Evolutionary conservation across 2,797 vertebrate genomes (phyloP), one percentile per base, ranked within the genome.

Genomic region (Streptopelia turtur): DNA sequence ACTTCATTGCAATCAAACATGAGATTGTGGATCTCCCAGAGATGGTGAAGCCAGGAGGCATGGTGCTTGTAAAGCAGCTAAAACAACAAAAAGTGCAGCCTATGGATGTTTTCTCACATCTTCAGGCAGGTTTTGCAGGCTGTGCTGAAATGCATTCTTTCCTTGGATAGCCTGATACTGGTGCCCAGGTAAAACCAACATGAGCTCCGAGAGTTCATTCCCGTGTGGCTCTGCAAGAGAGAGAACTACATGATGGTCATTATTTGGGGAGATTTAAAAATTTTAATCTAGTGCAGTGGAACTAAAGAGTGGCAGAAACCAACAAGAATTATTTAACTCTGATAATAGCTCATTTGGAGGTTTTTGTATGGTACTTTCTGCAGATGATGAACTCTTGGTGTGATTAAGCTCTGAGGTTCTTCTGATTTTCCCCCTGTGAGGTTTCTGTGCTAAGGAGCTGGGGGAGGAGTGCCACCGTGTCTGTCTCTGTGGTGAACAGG

Each of bases 401-500:
- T 49, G 50, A 65, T 75, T 94, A 82, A 95, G 69, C 57, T 83
- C 61, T 70, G 72, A 86, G 69, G 41, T 81, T 64, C 60, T 75
- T 88, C 69, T 18, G 6, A 37, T 83, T 93, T 80, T 6, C 52
- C 37, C 49, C 2, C 37, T 25, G 0, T 71, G 69, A 2, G 4
- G 33, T 93, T 77, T 91, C 47, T 78, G 52, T 77, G 80, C 83
- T 69, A 45, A 87, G 88, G 80, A 88, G 72, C 61, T 88, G 35
- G 22, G 22, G 74, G 55, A 90, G n/a, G 55, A 82, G 56, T 84
- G 83, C 81, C 81, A 83, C 56, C 0, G 4, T 78, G 69, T 87
- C 93, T 88, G 79, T 94, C 90, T 94, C 87, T 78, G 60, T 78
- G 78, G 80, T 84, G 85, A 95, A 22, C 77, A 89, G 81, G 88